phyloP scores from a whole-genome alignment of 2,113 vertebrate species.

The Cinclus mexicanus region DNA sequence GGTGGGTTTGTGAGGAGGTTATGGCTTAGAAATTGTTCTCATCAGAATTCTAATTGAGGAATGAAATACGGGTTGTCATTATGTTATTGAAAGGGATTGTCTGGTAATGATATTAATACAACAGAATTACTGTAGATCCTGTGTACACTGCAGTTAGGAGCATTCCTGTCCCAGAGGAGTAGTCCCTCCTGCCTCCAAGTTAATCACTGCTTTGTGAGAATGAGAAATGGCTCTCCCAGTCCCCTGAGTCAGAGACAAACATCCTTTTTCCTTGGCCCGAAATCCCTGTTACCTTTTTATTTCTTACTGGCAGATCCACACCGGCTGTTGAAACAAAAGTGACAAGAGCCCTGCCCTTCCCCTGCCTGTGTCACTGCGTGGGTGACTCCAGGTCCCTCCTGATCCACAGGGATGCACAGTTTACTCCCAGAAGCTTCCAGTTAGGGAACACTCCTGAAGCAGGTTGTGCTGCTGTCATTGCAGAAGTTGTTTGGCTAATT shows the following conservation, averaged over 20 bases:
- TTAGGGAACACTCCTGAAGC: not conserved
- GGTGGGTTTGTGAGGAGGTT: conserved; percentile 43
- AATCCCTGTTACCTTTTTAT: not conserved
- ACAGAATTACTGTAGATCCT: conserved; percentile 9
- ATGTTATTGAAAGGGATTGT: conserved; percentile 55
- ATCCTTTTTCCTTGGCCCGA: not conserved
- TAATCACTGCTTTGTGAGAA: conserved; percentile 18
- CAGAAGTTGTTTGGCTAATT: not conserved
- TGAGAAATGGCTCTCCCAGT: not conserved
- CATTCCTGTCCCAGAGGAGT: not conserved
- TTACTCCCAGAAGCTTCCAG: not conserved
- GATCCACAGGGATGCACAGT: rapidly evolving
- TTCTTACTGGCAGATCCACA: not conserved
- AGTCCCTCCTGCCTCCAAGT: not conserved
- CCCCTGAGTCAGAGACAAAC: not conserved
- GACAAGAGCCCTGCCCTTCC: rapidly evolving
- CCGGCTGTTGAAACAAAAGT: not conserved
- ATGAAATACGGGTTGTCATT: conserved; percentile 51
- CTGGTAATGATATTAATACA: conserved; percentile 59
- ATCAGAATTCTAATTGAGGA: conserved; percentile 51
- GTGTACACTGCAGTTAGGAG: not conserved
- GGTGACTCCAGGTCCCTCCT: rapidly evolving
- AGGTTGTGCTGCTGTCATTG: not conserved
- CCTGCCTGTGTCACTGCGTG: rapidly evolving
- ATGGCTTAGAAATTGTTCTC: conserved; percentile 57